Percentiles rank a stretch among this genome's conserved stretches.
Conservation (phyloP, 2,113 vertebrate genomes). For the Calidris pugnax region DNA sequence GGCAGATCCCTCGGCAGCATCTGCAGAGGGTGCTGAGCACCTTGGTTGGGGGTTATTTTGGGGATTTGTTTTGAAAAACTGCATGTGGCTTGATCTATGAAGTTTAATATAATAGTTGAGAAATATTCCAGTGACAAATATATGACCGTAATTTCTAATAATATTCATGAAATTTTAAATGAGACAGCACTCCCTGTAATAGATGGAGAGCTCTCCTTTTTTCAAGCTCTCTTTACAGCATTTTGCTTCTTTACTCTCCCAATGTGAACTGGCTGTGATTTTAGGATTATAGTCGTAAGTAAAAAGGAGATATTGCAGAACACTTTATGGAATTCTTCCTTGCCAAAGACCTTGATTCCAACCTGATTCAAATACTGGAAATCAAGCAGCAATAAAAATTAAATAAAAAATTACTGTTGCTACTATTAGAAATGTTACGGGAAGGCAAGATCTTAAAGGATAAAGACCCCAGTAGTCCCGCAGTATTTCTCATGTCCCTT, state of each 20-base stretch:
- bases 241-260: not conserved
- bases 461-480: not conserved
- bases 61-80: not conserved
- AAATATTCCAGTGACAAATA: not conserved
- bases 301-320: conserved; percentile 7
- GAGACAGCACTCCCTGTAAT: not conserved
- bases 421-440: not conserved
- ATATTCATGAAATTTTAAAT: not conserved
- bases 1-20: not conserved
- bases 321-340: not conserved
- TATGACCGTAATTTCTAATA: not conserved
- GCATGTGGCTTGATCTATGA: not conserved
- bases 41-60: not conserved
- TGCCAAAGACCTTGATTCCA: not conserved
- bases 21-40: not conserved
- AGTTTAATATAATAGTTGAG: not conserved
- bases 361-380: not conserved
- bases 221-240: not conserved
- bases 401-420: not conserved
- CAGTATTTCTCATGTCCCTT: not conserved
- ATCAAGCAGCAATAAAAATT: conserved; percentile 63
- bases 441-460: not conserved
- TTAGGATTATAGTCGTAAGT: conserved; percentile 39
- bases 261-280: not conserved
- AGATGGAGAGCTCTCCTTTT: not conserved